phyloP scores from a whole-genome alignment of 2,113 vertebrate species.

The Semnornis frantzii region DNA sequence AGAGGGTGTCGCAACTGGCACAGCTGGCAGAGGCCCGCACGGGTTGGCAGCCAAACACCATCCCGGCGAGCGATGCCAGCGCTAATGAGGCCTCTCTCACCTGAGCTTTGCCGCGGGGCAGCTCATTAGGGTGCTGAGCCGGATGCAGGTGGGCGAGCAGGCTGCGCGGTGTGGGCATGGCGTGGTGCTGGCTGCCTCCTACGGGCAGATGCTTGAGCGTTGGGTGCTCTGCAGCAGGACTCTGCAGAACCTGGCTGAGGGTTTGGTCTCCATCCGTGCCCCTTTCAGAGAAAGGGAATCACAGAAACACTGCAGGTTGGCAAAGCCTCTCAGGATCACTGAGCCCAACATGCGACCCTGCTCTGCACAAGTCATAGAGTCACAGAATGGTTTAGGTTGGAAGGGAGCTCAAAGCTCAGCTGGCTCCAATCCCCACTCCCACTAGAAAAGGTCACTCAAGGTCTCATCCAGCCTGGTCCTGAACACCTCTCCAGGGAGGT shows the following conservation, averaged over 20 bases:
- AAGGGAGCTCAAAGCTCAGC: too few species aligned
- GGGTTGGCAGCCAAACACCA: not conserved
- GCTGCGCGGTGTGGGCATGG: rapidly evolving
- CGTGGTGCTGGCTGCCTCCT: not conserved
- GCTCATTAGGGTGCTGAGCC: not conserved
- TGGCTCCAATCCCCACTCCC: too few species aligned
- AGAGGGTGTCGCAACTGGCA: not conserved
- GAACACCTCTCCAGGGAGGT: too few species aligned
- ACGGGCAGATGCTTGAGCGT: rapidly evolving
- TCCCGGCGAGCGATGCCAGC: not conserved
- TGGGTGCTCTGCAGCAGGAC: not conserved
- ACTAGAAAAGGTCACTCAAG: too few species aligned
- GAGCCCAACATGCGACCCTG: too few species aligned
- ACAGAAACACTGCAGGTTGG: too few species aligned
- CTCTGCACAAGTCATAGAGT: too few species aligned
- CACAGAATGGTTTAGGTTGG: too few species aligned
- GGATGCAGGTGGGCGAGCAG: not conserved
- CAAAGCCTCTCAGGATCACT: too few species aligned
- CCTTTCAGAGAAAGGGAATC: not conserved
- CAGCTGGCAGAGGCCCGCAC: not conserved
- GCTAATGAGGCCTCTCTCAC: not conserved
- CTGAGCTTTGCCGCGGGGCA: too few species aligned
- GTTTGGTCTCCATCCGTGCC: not conserved
- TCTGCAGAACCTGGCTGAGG: rapidly evolving
- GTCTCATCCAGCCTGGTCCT: too few species aligned